Evolutionary conservation across 1,140 invertebrate genomes (phyloP).

Genomic region (Thaumetopoea pityocampa): DNA sequence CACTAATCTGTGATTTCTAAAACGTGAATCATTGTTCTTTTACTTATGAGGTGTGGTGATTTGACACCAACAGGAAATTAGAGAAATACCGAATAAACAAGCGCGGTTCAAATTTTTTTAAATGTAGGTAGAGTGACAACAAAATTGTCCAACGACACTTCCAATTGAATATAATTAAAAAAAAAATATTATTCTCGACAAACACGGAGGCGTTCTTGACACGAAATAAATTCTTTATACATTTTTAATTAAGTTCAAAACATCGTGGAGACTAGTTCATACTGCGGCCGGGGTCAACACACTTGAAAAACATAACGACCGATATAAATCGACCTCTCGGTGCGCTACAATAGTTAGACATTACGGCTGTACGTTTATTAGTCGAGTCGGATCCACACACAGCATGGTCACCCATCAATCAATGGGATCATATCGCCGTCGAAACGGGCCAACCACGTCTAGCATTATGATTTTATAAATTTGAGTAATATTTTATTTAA

Average conservation of each 20-base stretch:
- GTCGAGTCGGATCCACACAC: slow-evolving; percentile 24
- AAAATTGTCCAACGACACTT: slow-evolving; percentile 15
- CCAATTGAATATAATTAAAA: slow-evolving; percentile 44
- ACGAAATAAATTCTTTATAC: slow-evolving; percentile 58
- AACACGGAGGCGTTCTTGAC: slow-evolving; percentile 48
- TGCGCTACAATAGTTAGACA: slow-evolving; percentile 1
- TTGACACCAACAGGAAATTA: slow-evolving; percentile 42
- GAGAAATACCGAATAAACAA: slow-evolving; percentile 27
- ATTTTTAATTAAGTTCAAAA: slow-evolving; percentile 70
- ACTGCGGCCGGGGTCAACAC: slow-evolving; percentile 56
- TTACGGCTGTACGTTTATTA: neutral
- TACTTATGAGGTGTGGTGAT: slow-evolving; percentile 24
- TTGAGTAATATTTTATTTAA: slow-evolving; percentile 72
- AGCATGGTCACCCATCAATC: slow-evolving; percentile 72
- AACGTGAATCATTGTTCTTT: slow-evolving; percentile 19
- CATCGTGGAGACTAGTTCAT: slow-evolving; percentile 44
- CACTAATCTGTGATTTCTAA: slow-evolving; percentile 8
- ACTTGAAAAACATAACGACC: slow-evolving; percentile 48
- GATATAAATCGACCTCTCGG: slow-evolving; percentile 26
- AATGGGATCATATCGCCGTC: slow-evolving; percentile 70
- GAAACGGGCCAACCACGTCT: slow-evolving; percentile 54
- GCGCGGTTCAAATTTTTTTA: slow-evolving; percentile 8
- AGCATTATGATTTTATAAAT: slow-evolving; percentile 69
- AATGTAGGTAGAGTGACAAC: slow-evolving; percentile 4
- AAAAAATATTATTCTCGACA: slow-evolving; percentile 39